Conservation (phyloP, 2,113 vertebrate species). For the Pseudopipra pipra region DNA sequence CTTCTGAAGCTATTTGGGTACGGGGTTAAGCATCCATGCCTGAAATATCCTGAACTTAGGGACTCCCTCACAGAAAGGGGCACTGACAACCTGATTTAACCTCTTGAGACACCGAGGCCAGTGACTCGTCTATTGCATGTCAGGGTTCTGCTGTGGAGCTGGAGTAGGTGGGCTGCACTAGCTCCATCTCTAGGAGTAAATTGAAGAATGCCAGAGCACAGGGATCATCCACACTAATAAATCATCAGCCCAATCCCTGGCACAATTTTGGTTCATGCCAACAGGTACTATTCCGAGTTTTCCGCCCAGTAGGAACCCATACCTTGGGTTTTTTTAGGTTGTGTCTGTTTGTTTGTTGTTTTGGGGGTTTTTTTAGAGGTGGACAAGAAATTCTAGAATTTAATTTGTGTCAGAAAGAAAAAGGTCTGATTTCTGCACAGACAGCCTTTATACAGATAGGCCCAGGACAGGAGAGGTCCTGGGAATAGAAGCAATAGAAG, state of each 20-base stretch:
- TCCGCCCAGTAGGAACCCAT: background rate
- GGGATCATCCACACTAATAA: background rate
- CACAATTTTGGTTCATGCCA: background rate
- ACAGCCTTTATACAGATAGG: background rate
- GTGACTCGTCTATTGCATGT: background rate
- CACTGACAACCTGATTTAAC: background rate
- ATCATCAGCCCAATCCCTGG: background rate
- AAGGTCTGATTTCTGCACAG: background rate
- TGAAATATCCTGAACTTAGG: background rate
- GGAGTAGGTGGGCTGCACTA: background rate
- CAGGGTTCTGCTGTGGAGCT: background rate
- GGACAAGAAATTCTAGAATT: background rate
- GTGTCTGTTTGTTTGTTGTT: background rate
- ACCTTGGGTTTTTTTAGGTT: background rate
- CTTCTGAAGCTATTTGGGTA: background rate
- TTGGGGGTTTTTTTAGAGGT: accelerated
- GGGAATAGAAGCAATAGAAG: background rate
- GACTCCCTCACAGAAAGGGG: background rate
- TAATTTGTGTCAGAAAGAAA: background rate
- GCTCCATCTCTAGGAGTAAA: background rate
- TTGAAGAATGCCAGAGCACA: background rate
- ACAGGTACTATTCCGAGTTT: background rate
- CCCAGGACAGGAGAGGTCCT: background rate
- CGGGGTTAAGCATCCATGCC: background rate
- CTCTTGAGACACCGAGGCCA: background rate